A percentile compares a stretch with the other conserved stretches of the same genome.
Evolutionary conservation across 1,140 invertebrate species (phyloP).

Genomic region (Phortica variegata): DNA sequence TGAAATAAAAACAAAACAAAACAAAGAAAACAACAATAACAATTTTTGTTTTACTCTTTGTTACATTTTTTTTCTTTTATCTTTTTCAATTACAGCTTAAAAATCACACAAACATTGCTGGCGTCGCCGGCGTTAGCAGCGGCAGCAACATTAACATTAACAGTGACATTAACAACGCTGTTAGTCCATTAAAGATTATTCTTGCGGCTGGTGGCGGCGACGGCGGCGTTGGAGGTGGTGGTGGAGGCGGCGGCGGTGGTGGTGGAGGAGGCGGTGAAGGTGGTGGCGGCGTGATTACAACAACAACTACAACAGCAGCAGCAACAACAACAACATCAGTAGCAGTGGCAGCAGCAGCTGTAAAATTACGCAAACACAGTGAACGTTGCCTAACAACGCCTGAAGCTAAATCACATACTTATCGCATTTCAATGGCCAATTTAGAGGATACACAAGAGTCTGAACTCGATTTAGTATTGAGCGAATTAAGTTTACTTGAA

Average conservation of each 20-base stretch:
- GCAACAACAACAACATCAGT: conserved; percentile 2
- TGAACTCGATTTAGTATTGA: conserved; percentile 92
- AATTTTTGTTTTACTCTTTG: too few species aligned
- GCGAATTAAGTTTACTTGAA: conserved; percentile 88
- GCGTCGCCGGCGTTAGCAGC: conserved; percentile 4
- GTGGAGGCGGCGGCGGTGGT: conserved; percentile 16
- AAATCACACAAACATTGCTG: conserved; percentile 13
- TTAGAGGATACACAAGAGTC: conserved; percentile 93
- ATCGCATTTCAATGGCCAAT: conserved; percentile 90
- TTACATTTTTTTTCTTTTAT: too few species aligned
- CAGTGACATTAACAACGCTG: too few species aligned
- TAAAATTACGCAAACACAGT: conserved; percentile 45
- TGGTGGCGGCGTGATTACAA: conserved; percentile 11
- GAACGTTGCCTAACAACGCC: conserved; percentile 33
- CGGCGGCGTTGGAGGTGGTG: conserved; percentile 7
- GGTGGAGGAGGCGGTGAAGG: not conserved
- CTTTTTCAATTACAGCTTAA: conserved; percentile 7
- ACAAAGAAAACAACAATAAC: too few species aligned
- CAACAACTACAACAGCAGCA: conserved; percentile 6
- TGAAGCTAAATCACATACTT: conserved; percentile 58
- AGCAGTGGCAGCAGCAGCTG: conserved; percentile 28
- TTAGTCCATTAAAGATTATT: too few species aligned
- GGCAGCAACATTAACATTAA: not conserved
- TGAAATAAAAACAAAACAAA: too few species aligned
- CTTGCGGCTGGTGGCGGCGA: too few species aligned